These are phyloP conservation scores for Phataginus tricuspis DNA, from an alignment of 2,797 vertebrate genomes.

Conservation along the genomic window DNA sequence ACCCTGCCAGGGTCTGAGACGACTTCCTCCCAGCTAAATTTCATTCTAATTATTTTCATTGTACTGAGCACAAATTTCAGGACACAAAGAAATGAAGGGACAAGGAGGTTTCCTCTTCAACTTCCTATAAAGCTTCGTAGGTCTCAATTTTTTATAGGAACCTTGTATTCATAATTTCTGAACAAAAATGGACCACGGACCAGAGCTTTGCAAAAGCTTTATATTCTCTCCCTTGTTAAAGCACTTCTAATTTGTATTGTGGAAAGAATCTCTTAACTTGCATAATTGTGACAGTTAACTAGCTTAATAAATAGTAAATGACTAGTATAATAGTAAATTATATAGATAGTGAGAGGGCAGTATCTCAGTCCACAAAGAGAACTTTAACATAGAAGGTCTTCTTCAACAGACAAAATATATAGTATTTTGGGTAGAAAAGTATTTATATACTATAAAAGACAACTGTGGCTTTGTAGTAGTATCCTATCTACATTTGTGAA, in stretches of 20 bases:
- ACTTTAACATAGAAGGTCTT: background rate
- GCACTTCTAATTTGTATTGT: background rate
- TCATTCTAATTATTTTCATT: background rate
- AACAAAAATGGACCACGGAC: background rate
- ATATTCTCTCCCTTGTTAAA: background rate
- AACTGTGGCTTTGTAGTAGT: background rate
- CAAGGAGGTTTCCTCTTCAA: background rate
- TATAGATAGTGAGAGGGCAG: background rate
- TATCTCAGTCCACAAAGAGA: background rate
- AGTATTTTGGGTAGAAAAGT: background rate
- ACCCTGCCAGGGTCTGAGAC: background rate
- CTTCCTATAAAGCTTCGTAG: background rate
- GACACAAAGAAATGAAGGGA: background rate
- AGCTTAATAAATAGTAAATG: background rate
- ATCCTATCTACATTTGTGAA: background rate
- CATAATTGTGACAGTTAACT: background rate
- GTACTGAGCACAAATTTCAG: background rate
- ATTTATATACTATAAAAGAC: background rate
- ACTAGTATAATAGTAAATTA: background rate
- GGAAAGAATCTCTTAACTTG: background rate
- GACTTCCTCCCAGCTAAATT: background rate
- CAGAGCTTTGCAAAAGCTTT: background rate
- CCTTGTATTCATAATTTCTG: background rate
- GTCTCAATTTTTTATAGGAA: background rate
- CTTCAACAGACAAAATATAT: background rate